Base-by-base conservation (phyloP, 1,140 invertebrate species). In the Nasonia giraulti region DNA sequence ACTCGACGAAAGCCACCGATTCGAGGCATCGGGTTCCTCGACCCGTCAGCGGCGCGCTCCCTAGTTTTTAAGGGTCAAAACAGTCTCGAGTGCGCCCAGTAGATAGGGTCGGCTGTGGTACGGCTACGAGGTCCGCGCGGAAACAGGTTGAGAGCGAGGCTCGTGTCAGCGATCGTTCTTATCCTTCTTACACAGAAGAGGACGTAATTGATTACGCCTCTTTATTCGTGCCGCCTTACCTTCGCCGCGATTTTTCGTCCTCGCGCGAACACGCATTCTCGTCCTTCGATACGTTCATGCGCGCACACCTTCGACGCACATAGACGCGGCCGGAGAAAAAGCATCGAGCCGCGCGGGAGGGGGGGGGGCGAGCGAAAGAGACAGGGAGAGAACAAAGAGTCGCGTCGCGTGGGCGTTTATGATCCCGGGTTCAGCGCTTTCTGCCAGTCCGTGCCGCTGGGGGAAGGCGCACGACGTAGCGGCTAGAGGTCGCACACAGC, bases 321-420 rank as follows among this genome's bases (percentile, higher is more conserved):
- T 78, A 83, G 77, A 31, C 31, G 78, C 37, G 44, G 33, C 37
- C 7, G 47, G 44, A 83, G 44, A 83, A 83, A 74, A 79, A 50
- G 37, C 44, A 33, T 11, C 1, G 20, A n/a, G 40, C 33, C 7
- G 6, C 6, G 37, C 20, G 6, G n/a, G 2, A 17, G 44, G 37
- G 40, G 20, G 55, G 50, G 37, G 33, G 33, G 0, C 33, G 27
- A 27, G 27, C 27, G 27, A 73, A 47, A 74, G 50, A 23, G 71
- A 40, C n/a, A 75, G 55, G n/a, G n/a, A 40, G n/a, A 44, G 68
- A 84, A 89, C 88, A 90, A 89, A 88, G 87, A 82, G 69, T 77
- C 77, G 80, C 79, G 73, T 83, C 80, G 88, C 88, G 89, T 89
- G 86, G 88, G 88, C 85, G 87, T 86, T 88, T 85, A 84, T 87